phyloP scores from a whole-genome alignment of 2,797 vertebrate genomes.

The Sphenodon punctatus region DNA sequence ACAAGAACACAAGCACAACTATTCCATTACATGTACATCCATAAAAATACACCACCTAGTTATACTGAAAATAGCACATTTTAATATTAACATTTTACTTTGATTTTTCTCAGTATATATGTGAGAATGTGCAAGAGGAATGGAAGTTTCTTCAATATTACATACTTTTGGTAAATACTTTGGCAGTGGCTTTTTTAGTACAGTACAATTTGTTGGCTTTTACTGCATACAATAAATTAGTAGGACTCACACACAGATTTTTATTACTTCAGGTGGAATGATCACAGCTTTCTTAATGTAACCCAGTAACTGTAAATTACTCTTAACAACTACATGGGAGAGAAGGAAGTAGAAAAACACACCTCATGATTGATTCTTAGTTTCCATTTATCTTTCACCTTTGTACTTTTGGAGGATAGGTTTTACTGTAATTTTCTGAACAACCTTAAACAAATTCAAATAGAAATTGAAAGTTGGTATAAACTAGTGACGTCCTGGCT shows the following conservation, averaged over 20 bases:
- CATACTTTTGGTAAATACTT: slow-evolving; percentile 31
- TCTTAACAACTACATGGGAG: slow-evolving; percentile 65
- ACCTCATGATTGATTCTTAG: background rate
- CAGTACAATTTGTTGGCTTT: slow-evolving; percentile 49
- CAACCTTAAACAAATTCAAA: too few species aligned
- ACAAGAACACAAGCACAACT: background rate
- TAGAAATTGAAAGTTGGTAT: too few species aligned
- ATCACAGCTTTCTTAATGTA: slow-evolving; percentile 51
- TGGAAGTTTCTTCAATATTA: background rate
- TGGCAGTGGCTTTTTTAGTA: slow-evolving; percentile 39
- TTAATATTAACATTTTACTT: background rate
- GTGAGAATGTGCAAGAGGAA: background rate
- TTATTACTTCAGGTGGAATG: slow-evolving; percentile 58
- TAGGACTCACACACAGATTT: slow-evolving; percentile 38
- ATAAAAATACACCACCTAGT: background rate
- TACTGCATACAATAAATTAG: slow-evolving; percentile 62
- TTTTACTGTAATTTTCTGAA: too few species aligned
- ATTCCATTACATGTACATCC: background rate
- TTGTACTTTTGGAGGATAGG: slow-evolving; percentile 22
- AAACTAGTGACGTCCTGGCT: too few species aligned
- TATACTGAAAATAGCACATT: background rate
- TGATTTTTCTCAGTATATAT: background rate
- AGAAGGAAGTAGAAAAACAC: slow-evolving; percentile 58
- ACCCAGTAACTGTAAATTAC: slow-evolving; percentile 67
- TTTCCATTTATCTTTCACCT: slow-evolving; percentile 20